Evolutionary conservation across 2,797 vertebrate species (phyloP).

Genomic region (Delichon dasypus): DNA sequence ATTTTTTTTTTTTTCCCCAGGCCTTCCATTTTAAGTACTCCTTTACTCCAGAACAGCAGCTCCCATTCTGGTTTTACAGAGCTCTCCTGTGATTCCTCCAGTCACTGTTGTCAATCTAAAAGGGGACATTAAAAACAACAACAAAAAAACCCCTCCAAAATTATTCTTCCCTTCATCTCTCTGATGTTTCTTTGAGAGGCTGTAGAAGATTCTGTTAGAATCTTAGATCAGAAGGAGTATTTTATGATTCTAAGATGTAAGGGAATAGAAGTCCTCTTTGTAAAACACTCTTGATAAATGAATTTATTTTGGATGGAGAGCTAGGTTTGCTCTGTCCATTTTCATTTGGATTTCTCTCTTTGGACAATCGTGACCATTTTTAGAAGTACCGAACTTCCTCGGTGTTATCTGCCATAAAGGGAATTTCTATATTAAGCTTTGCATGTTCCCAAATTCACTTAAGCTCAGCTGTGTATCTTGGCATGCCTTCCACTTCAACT

Average conservation of each 20-base stretch:
- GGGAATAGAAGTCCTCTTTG: background rate
- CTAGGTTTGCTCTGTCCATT: rapidly evolving
- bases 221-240: background rate
- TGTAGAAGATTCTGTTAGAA: background rate
- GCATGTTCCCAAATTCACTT: background rate
- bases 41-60: background rate
- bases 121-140: background rate
- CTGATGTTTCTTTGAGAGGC: background rate
- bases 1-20: background rate
- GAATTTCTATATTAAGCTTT: constrained; percentile 46
- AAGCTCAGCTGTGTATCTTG: constrained; percentile 20
- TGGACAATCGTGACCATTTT: constrained; percentile 26
- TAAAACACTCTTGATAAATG: background rate
- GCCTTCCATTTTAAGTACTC: constrained; percentile 34
- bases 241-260: background rate
- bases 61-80: background rate
- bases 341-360: background rate
- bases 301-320: background rate
- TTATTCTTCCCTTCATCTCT: background rate
- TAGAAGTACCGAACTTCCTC: constrained; percentile 12
- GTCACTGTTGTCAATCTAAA: background rate
- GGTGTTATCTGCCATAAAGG: background rate
- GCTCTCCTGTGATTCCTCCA: background rate
- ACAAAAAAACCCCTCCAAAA: background rate
- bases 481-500: background rate